Base-by-base conservation (phyloP, 2,888 invertebrate genomes). In the Oligia strigilis region DNA sequence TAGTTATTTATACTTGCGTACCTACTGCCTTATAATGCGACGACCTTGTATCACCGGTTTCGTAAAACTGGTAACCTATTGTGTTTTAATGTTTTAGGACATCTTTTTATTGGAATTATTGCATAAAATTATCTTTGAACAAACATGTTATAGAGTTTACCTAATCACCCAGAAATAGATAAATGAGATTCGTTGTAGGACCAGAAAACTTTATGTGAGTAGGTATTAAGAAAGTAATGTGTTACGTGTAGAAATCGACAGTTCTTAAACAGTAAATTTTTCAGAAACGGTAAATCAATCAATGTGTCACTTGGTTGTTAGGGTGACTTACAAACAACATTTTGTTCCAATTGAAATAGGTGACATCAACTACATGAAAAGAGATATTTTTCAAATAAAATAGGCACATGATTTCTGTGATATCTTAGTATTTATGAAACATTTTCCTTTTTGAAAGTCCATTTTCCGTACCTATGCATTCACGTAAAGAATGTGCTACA, bases 101-200 rank as follows among this genome's bases (percentile, higher is more conserved):
- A 78, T 78, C 46, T 89, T 88, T 87, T 84, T 78, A 80, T 84
- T 86, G 70, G 77, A 78, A 87, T 83, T 81, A 80, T 84, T 88
- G 88, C 81, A 88, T 90, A 87, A 88, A 87, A 89, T 89, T 87
- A 90, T 88, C 81, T 62, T 87, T 79, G 76, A 78, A 81, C 40
- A 79, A 83, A 83, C 82, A 78, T 80, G 87, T 87, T 89, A 52
- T 70, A 60, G 69, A 77, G 71, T 79, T 84, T 82, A 80, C 69
- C 60, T 84, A 82, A 83, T 82, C 79, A 64, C n/a, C 62, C 58
- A 81, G 60, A 87, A 77, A 87, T 88, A 83, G 83, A 70, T 17
- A 73, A 43, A 75, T 52, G 52, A 71, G 73, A 75, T 81, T 74
- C 23, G 11, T 66, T 58, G 69, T 66, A 69, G 69, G 36, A 58